Percentiles rank a stretch among this genome's conserved stretches.
phyloP scores from a whole-genome alignment of 2,113 vertebrate species.

The Forbesichthys agassizii region DNA sequence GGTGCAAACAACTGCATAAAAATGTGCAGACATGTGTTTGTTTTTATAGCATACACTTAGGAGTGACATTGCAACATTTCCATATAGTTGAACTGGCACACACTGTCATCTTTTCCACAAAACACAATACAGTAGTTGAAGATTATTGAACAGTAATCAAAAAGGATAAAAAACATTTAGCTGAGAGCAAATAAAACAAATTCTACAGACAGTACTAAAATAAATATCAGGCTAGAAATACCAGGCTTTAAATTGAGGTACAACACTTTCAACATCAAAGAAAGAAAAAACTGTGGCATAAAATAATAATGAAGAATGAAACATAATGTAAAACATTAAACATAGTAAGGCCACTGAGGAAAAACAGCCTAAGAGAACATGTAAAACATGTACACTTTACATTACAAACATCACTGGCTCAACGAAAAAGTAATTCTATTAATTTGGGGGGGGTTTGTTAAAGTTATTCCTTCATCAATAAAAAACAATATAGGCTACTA shows the following conservation, averaged over 20 bases:
- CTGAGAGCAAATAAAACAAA: conserved; percentile 17
- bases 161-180: conserved; percentile 3
- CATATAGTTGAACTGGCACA: conserved; percentile 28
- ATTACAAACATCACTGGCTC: neutral
- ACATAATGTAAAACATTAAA: conserved; percentile 1
- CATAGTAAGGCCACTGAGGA: conserved; percentile 68
- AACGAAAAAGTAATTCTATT: too few species aligned
- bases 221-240: conserved; percentile 10
- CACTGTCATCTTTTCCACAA: neutral
- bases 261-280: conserved; percentile 1
- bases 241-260: neutral
- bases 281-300: conserved; percentile 26
- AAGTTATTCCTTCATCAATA: too few species aligned
- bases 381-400: neutral
- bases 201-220: conserved; percentile 9
- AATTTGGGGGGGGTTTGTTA: too few species aligned
- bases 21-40: conserved; percentile 14
- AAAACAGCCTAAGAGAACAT: conserved; percentile 31
- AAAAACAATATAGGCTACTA: too few species aligned
- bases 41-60: conserved; percentile 15
- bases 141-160: conserved; percentile 7
- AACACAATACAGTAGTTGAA: conserved; percentile 6
- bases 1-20: conserved; percentile 28
- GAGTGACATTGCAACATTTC: conserved; percentile 22
- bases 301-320: conserved; percentile 15